Conservation (phyloP, 1,140 invertebrate genomes). For the Drosophila varians region DNA sequence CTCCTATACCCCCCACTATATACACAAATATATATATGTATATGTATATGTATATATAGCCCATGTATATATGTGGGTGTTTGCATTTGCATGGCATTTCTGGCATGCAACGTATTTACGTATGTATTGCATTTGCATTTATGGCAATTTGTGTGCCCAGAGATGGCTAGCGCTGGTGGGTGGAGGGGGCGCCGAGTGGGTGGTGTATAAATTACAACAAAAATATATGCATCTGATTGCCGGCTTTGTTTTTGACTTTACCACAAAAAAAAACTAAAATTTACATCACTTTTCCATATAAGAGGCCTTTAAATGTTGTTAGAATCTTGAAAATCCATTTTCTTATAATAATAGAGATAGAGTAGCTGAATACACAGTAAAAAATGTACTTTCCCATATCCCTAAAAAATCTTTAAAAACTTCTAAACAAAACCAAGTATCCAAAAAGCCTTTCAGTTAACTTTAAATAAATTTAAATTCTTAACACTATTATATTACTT, state of each 20-base stretch:
- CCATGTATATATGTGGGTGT: conserved; percentile 14
- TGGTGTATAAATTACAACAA: background rate
- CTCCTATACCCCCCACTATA: background rate
- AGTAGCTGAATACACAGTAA: too few species aligned
- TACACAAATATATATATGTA: background rate
- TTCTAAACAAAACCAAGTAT: too few species aligned
- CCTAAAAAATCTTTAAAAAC: too few species aligned
- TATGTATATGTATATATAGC: too few species aligned
- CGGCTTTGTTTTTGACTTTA: background rate
- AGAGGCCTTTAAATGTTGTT: background rate
- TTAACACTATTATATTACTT: too few species aligned
- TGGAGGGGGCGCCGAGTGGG: background rate
- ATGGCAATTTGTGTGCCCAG: conserved; percentile 33
- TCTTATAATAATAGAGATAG: too few species aligned
- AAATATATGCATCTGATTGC: background rate
- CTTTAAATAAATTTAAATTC: too few species aligned
- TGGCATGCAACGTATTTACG: conserved; percentile 31
- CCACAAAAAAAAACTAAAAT: background rate
- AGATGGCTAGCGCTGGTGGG: background rate
- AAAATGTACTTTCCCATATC: too few species aligned
- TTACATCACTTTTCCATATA: too few species aligned
- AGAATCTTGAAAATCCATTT: too few species aligned
- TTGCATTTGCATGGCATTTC: conserved; percentile 50
- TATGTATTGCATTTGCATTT: conserved; percentile 22
- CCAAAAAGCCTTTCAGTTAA: too few species aligned